Evolutionary conservation across 2,888 invertebrate species (phyloP).

Genomic region (Acanthacorydalis orientalis): DNA sequence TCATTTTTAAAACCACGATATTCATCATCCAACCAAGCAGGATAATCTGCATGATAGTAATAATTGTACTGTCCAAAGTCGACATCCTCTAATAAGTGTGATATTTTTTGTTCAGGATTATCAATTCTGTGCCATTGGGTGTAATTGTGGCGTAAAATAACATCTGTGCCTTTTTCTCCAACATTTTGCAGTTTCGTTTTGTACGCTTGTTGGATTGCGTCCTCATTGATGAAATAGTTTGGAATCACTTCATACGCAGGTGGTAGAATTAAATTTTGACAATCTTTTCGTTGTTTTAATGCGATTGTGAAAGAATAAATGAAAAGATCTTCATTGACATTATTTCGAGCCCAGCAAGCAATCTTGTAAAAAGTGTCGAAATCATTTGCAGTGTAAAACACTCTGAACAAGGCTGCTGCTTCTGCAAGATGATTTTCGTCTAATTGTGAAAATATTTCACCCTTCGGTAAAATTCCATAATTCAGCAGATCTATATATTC

Average conservation of each 20-base stretch:
- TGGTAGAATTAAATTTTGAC: slow-evolving; percentile 45
- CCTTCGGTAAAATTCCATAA: slow-evolving; percentile 37
- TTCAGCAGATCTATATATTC: slow-evolving; percentile 36
- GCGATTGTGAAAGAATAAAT: slow-evolving; percentile 44
- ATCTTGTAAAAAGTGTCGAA: slow-evolving; percentile 51
- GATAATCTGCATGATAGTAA: slow-evolving; percentile 39
- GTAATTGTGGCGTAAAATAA: slow-evolving; percentile 44
- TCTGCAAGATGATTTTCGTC: slow-evolving; percentile 43
- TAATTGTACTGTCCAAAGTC: slow-evolving; percentile 48
- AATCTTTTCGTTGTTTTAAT: slow-evolving; percentile 43
- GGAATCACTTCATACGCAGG: slow-evolving; percentile 58
- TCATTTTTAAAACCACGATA: slow-evolving; percentile 34
- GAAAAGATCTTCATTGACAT: slow-evolving; percentile 52
- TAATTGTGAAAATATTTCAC: slow-evolving; percentile 42
- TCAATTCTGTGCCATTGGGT: slow-evolving; percentile 36
- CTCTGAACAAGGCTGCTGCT: slow-evolving; percentile 43
- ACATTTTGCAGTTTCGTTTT: slow-evolving; percentile 33
- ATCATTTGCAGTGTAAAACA: slow-evolving; percentile 52
- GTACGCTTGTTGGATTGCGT: slow-evolving; percentile 47
- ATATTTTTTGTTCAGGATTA: slow-evolving; percentile 36
- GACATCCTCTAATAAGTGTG: slow-evolving; percentile 60
- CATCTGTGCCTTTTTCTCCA: slow-evolving; percentile 15
- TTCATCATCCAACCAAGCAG: slow-evolving; percentile 43
- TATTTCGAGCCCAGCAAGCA: slow-evolving; percentile 47
- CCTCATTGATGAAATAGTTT: slow-evolving; percentile 48